Evolutionary conservation across 2,797 vertebrate species (phyloP).

Genomic region (Pyrocephalus nanus): DNA sequence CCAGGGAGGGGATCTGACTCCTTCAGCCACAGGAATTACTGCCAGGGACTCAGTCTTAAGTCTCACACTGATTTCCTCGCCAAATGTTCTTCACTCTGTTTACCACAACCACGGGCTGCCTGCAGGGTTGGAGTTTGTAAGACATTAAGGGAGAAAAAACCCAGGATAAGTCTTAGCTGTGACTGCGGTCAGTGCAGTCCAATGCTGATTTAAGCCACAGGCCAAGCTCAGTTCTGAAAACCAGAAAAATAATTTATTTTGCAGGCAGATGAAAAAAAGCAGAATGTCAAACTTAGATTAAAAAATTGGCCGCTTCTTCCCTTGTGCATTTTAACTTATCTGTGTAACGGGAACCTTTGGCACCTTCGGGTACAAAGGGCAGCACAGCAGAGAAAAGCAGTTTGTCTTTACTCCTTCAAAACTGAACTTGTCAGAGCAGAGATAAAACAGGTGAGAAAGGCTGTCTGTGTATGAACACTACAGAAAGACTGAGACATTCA

Average conservation of each 20-base stretch:
- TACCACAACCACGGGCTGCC: not conserved
- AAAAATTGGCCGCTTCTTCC: not conserved
- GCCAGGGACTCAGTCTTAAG: not conserved
- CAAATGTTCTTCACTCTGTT: not conserved
- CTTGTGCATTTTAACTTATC: not conserved
- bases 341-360: not conserved
- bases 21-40: not conserved
- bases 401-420: not conserved
- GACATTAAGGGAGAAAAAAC: not conserved
- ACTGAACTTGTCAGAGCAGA: not conserved
- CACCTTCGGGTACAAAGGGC: not conserved
- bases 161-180: not conserved
- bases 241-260: not conserved
- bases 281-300: not conserved
- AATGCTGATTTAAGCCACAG: not conserved
- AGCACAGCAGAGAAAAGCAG: not conserved
- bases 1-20: not conserved
- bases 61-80: not conserved
- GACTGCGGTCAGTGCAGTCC: not conserved
- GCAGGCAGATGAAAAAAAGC: not conserved
- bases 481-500: not conserved
- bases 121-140: not conserved
- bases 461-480: not conserved
- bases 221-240: not conserved
- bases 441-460: not conserved